Base-by-base conservation (phyloP, 2,113 vertebrate genomes). In the Sciurus niger region DNA sequence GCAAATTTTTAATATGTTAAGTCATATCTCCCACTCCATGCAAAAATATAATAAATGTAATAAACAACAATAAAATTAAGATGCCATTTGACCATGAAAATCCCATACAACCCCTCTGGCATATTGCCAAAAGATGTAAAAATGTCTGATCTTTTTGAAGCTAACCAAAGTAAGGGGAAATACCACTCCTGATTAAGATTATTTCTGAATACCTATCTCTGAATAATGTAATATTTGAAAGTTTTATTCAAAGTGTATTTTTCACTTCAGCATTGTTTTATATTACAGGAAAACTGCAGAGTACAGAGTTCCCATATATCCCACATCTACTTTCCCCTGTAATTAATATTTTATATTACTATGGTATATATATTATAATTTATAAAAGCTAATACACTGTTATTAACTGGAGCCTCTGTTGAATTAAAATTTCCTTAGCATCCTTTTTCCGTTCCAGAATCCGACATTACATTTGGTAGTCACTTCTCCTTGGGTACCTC, bases 221-320 rank as follows among this genome's bases (percentile, higher is more conserved):
- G 55, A 9, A 76, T 37, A 76, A 70, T 40, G 22, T 55, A 73
- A 63, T 68, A 85, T 73, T 93, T 95, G 80, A 85, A 89, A 46
- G 16, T 55, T 72, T 84, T 88, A 76, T 55, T 89, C 7, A 65
- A 93, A 83, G 40, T 32, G 30, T 2, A 94, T 6, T 76, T 77
- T 93, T 93, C 20, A 84, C 48, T 70, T 72, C 90, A 80, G 58
- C 94, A 87, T 4, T 43, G 1, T 72, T 95, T 77, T 32, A 60
- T 20, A 20, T 85, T 74, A 73, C 6, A 74, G 60, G 85, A 96
- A 76, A 78, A 53, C 0, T 78, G 22, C n/a, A 53, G 87, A 83
- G 0, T 68, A 37, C 13, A 63, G n/a, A 72, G 13, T 63, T 95
- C 30, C 25, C 8, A 46, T 32, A 76, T 10, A 51, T 10, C 6